A percentile compares a stretch with the other conserved stretches of the same genome.
phyloP scores from a whole-genome alignment of 2,888 invertebrate species.

The Dione juno region DNA sequence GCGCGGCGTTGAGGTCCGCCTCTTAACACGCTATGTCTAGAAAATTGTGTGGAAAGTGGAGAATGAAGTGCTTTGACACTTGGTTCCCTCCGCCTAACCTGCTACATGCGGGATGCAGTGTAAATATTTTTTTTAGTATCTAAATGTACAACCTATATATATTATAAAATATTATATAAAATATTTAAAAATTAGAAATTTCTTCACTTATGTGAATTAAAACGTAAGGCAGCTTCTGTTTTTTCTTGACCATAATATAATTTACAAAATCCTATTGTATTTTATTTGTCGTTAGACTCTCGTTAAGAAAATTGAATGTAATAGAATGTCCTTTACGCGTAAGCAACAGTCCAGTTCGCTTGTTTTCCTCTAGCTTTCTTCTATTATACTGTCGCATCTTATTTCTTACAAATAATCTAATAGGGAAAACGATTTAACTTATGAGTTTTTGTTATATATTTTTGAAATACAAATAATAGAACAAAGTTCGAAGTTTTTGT shows the following conservation, averaged over 20 bases:
- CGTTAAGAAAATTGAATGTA: constrained; percentile 40
- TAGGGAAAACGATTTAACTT: constrained; percentile 18
- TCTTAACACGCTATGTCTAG: not conserved
- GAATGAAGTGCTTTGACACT: not conserved
- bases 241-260: not conserved
- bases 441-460: not conserved
- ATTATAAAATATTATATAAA: no score
- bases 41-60: not conserved
- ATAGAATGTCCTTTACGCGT: constrained; percentile 35
- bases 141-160: no score
- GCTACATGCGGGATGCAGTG: no score
- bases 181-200: no score
- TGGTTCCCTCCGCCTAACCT: not conserved
- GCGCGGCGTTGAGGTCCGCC: not conserved
- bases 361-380: constrained; percentile 38
- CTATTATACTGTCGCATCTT: constrained; percentile 31
- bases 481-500: not conserved
- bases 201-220: not conserved
- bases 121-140: no score
- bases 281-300: constrained; percentile 30
- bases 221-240: not conserved
- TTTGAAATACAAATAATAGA: not conserved
- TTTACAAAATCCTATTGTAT: constrained; percentile 25
- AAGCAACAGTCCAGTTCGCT: constrained; percentile 36
- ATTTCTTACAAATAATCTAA: constrained; percentile 18